Evolutionary conservation across 2,888 invertebrate genomes (phyloP).

Genomic region (Abrostola triplasia): DNA sequence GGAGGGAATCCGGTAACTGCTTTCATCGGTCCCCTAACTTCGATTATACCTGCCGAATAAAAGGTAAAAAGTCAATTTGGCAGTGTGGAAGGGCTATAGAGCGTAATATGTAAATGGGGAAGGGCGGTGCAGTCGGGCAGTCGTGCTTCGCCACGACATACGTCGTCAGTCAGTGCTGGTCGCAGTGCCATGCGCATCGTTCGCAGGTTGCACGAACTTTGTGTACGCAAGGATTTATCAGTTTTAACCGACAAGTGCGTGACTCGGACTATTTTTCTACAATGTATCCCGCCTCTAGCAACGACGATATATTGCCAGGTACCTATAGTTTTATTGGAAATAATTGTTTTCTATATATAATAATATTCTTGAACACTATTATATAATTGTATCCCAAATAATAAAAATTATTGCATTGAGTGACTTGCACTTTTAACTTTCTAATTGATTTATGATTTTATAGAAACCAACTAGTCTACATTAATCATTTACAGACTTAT

Average conservation of each 20-base stretch:
- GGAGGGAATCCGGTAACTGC: conserved; percentile 75
- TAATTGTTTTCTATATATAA: conserved; percentile 3
- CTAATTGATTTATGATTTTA: too few relatives aligned
- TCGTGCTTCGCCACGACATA: conserved; percentile 67
- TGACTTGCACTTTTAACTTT: too few relatives aligned
- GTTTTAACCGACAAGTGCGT: conserved; percentile 52
- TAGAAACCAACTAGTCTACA: too few relatives aligned
- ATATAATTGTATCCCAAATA: too few relatives aligned
- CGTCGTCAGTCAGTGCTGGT: conserved; percentile 64
- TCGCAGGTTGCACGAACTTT: conserved; percentile 60
- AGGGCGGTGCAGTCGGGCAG: conserved; percentile 83
- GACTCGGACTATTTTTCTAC: conserved; percentile 57
- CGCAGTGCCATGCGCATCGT: conserved; percentile 60
- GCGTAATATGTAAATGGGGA: conserved; percentile 85
- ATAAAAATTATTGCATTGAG: too few relatives aligned
- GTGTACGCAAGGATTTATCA: conserved; percentile 61
- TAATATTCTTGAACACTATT: too few relatives aligned
- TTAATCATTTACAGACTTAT: too few relatives aligned
- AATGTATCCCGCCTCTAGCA: conserved; percentile 85
- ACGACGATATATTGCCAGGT: conserved; percentile 79
- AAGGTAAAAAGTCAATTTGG: conserved; percentile 88
- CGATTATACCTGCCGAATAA: conserved; percentile 86
- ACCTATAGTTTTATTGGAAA: conserved; percentile 32
- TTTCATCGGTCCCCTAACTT: conserved; percentile 84
- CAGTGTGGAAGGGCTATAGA: conserved; percentile 85